Conservation (phyloP, 2,797 vertebrate genomes). For the Coregonus suidteri region DNA sequence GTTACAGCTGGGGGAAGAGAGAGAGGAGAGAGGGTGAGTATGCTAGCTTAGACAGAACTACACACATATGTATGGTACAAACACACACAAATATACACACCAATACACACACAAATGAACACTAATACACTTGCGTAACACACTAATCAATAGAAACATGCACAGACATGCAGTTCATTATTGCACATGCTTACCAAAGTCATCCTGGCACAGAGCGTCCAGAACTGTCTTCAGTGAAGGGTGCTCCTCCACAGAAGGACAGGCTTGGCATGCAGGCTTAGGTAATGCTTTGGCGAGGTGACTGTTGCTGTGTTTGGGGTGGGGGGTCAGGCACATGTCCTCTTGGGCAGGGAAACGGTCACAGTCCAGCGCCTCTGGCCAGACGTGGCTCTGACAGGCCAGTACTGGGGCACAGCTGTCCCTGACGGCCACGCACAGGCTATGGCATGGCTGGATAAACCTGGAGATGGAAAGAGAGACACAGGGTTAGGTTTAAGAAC, state of each 20-base stretch:
- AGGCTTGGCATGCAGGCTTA: slow-evolving; percentile 84
- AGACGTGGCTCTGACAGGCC: slow-evolving; percentile 81
- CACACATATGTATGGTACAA: neutral
- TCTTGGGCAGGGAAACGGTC: slow-evolving; percentile 82
- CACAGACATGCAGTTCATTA: too few species aligned
- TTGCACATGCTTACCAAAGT: slow-evolving; percentile 79
- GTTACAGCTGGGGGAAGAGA: slow-evolving; percentile 74
- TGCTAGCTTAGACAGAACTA: too few species aligned
- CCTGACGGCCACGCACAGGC: slow-evolving; percentile 82
- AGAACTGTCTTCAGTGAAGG: slow-evolving; percentile 76
- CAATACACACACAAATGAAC: too few species aligned
- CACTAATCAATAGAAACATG: too few species aligned
- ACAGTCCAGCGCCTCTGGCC: slow-evolving; percentile 84
- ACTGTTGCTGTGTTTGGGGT: slow-evolving; percentile 68
- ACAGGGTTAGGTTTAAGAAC: neutral
- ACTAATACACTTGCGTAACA: too few species aligned
- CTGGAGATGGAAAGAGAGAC: slow-evolving; percentile 47
- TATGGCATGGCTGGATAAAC: slow-evolving; percentile 89
- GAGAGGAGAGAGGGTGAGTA: neutral
- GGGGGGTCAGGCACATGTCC: slow-evolving; percentile 81
- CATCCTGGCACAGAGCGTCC: slow-evolving; percentile 80
- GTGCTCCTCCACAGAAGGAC: slow-evolving; percentile 79
- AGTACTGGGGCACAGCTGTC: slow-evolving; percentile 83
- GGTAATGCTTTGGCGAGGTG: slow-evolving; percentile 81
- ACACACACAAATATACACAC: too few species aligned